A percentile compares a stretch with the other conserved stretches of the same genome.
phyloP scores from a whole-genome alignment of 1,140 invertebrate species.

The Choristoneura fumiferana region DNA sequence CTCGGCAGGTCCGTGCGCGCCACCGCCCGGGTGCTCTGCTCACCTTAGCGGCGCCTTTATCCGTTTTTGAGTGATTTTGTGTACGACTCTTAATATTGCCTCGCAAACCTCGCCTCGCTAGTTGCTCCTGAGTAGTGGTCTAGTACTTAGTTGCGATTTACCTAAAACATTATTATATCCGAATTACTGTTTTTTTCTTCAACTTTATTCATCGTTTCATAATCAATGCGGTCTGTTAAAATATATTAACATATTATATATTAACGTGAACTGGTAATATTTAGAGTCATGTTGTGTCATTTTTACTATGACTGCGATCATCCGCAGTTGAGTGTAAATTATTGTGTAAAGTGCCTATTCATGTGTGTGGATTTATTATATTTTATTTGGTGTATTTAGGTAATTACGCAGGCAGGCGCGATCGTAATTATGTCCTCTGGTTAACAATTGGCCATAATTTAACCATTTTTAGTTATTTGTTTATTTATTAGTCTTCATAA shows the following conservation, averaged over 20 bases:
- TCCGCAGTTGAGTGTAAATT: not conserved
- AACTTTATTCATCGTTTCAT: no score
- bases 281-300: conserved; percentile 5
- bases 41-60: conserved; percentile 34
- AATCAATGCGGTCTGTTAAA: no score
- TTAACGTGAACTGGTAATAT: not conserved
- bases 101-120: conserved; percentile 9
- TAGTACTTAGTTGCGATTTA: no score
- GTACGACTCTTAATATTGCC: conserved; percentile 19
- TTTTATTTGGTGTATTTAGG: conserved; percentile 6
- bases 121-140: not conserved
- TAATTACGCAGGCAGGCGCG: not conserved
- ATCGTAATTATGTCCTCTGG: not conserved
- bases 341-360: not conserved
- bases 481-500: not conserved
- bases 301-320: not conserved
- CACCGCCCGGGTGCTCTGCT: conserved; percentile 34
- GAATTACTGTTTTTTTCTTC: no score
- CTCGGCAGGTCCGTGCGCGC: conserved; percentile 86
- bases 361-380: not conserved
- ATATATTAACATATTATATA: no score
- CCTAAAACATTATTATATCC: not conserved
- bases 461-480: not conserved
- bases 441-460: not conserved
- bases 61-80: conserved; percentile 19